A percentile compares a stretch with the other conserved stretches of the same genome.
Conservation (phyloP, 2,113 vertebrate genomes). For the Podocnemis expansa region DNA sequence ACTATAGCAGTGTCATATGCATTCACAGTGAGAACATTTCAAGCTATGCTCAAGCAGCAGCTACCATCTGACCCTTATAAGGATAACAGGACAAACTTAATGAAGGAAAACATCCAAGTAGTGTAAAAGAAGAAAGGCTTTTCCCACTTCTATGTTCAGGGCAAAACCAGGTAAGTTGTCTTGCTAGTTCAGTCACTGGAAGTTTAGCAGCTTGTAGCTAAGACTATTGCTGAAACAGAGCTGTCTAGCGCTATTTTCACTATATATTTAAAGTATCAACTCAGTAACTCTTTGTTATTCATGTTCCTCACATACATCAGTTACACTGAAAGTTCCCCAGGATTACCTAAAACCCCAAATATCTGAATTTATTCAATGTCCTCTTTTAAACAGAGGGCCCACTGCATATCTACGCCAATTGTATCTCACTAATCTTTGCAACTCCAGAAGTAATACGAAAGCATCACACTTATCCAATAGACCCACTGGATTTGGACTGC, state of each 20-base stretch:
- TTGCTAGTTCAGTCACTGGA: conserved; percentile 18
- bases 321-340: conserved; percentile 60
- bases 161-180: conserved; percentile 27
- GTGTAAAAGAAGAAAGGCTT: neutral
- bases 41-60: conserved; percentile 31
- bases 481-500: neutral
- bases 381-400: conserved; percentile 24
- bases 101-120: conserved; percentile 50
- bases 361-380: conserved; percentile 21
- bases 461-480: conserved; percentile 5
- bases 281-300: conserved; percentile 55
- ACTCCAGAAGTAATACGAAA: conserved; percentile 50
- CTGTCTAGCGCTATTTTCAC: conserved; percentile 37
- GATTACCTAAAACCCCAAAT: conserved; percentile 62
- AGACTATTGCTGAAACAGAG: conserved; percentile 1
- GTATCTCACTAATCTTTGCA: neutral
- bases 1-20: neutral
- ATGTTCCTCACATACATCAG: conserved; percentile 65
- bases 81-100: conserved; percentile 24
- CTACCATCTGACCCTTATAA: conserved; percentile 30
- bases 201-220: conserved; percentile 56
- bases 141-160: neutral
- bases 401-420: neutral
- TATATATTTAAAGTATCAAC: conserved; percentile 38
- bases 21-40: neutral